These are phyloP conservation scores for Accipiter virgatus DNA, from an alignment of 2,113 vertebrate species.

Conservation along the genomic window DNA sequence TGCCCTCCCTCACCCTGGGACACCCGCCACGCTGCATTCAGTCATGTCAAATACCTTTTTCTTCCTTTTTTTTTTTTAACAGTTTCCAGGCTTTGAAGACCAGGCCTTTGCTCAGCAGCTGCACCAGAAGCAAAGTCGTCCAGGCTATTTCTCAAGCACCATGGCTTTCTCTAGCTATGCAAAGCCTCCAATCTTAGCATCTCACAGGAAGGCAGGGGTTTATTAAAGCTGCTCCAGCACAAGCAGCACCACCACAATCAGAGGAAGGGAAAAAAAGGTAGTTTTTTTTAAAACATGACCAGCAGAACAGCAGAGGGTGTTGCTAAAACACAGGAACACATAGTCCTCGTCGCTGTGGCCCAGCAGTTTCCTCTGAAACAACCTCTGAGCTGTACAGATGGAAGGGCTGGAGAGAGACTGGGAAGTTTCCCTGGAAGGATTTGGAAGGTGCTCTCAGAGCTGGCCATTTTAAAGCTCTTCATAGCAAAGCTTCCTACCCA, in stretches of 20 bases:
- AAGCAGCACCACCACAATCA: background rate
- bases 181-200: background rate
- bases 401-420: background rate
- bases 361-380: background rate
- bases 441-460: background rate
- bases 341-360: background rate
- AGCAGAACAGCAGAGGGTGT: background rate
- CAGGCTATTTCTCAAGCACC: background rate
- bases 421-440: background rate
- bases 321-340: background rate
- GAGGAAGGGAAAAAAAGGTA: background rate
- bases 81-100: background rate
- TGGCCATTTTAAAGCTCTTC: background rate
- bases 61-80: background rate
- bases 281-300: background rate
- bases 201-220: background rate
- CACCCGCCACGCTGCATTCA: background rate
- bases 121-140: background rate
- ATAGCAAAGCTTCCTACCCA: background rate
- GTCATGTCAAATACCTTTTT: background rate
- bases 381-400: accelerated
- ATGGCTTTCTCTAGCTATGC: background rate
- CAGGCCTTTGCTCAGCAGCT: background rate
- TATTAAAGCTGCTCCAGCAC: background rate
- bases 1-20: background rate